Conservation (phyloP, 2,113 vertebrate genomes). For the Plestiodon gilberti region DNA sequence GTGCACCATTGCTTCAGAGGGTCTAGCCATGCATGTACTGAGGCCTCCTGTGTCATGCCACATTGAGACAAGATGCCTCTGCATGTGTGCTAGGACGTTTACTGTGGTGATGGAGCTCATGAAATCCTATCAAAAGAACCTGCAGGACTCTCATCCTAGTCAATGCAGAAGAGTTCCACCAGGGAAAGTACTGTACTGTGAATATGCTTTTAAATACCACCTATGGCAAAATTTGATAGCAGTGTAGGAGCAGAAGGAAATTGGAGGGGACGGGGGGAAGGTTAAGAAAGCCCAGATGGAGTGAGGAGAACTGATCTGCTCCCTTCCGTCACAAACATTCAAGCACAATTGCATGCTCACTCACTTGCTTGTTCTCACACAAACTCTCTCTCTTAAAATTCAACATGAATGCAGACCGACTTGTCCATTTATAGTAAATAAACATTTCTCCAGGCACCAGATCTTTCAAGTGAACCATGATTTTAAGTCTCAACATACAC, state of each 20-base stretch:
- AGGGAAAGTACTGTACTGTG: background rate
- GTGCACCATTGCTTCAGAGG: background rate
- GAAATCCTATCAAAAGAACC: too few relatives aligned
- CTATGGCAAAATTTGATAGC: background rate
- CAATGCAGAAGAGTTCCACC: background rate
- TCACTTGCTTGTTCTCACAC: background rate
- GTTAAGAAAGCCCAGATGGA: background rate
- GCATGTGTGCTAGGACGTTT: background rate
- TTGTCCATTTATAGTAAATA: background rate
- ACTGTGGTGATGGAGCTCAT: background rate
- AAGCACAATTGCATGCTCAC: background rate
- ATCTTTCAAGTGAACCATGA: background rate
- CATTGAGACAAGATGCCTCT: background rate
- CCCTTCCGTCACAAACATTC: background rate
- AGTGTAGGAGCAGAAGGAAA: background rate
- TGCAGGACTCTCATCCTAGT: background rate
- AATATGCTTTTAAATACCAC: background rate
- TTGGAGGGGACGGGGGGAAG: accelerated
- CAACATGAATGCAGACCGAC: background rate
- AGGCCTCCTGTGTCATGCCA: background rate
- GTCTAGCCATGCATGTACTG: background rate
- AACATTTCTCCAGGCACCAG: background rate
- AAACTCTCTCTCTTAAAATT: background rate
- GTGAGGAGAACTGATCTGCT: background rate
- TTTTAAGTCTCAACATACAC: background rate